A percentile compares a stretch with the other conserved stretches of the same genome.
phyloP scores from a whole-genome alignment of 2,888 invertebrate genomes.

The Hylaea fasciaria region DNA sequence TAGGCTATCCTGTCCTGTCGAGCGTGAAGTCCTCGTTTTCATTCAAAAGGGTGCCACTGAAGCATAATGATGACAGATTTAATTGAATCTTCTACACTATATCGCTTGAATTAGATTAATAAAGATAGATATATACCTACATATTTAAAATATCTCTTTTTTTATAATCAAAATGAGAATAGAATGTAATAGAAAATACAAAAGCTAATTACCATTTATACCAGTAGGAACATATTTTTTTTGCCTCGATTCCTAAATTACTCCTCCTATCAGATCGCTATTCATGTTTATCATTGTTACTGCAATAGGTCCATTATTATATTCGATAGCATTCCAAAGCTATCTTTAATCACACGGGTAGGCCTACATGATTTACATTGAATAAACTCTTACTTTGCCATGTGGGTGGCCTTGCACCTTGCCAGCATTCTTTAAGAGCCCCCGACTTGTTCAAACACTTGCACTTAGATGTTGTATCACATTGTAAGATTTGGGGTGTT shows the following conservation, averaged over 20 bases:
- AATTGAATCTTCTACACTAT: no score
- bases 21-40: conserved; percentile 40
- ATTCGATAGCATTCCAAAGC: conserved; percentile 5
- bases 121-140: no score
- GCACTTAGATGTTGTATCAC: conserved; percentile 44
- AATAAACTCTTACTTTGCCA: conserved; percentile 43
- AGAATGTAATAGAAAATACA: no score
- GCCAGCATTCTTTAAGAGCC: conserved; percentile 53
- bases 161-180: no score
- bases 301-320: background rate
- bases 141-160: no score
- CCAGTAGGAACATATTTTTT: no score
- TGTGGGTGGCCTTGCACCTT: conserved; percentile 55
- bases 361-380: conserved; percentile 33
- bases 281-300: background rate
- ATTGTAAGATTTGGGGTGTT: conserved; percentile 33
- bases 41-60: conserved; percentile 6
- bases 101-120: no score
- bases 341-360: conserved; percentile 5
- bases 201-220: no score
- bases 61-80: background rate
- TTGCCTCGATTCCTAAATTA: no score
- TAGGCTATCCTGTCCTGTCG: conserved; percentile 49
- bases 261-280: no score
- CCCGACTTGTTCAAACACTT: conserved; percentile 55